Evolutionary conservation across 2,888 invertebrate species (phyloP).

Genomic region (Megastigmus dorsalis): DNA sequence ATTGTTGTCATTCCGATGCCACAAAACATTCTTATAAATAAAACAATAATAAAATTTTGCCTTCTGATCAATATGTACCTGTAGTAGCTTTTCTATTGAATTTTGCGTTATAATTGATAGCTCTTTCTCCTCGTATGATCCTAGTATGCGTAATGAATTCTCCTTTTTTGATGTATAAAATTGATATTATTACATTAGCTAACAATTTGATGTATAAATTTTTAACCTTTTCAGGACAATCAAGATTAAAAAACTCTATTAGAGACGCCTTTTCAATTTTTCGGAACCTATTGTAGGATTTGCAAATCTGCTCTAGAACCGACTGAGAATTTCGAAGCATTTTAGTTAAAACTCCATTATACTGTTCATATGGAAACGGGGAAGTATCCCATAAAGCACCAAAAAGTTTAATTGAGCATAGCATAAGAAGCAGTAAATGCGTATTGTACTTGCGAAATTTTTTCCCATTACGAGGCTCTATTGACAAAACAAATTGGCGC

Average conservation of each 20-base stretch:
- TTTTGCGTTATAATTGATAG: not conserved
- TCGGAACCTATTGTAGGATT: not conserved
- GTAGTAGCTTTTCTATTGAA: not conserved
- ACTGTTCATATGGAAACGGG: conserved; percentile 17
- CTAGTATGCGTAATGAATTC: not conserved
- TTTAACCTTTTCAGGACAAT: not conserved
- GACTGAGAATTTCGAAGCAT: not conserved
- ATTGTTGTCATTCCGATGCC: not conserved
- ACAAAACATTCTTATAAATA: conserved; percentile 1
- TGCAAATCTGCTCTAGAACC: not conserved
- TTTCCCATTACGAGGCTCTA: not conserved
- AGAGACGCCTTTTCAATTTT: not conserved
- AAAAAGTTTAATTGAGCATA: conserved; percentile 2
- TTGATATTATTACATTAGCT: not conserved
- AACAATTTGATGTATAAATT: not conserved
- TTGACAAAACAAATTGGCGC: not conserved
- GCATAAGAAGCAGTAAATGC: conserved; percentile 20
- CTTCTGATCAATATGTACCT: not conserved
- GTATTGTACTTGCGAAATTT: conserved; percentile 19
- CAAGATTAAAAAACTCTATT: not conserved
- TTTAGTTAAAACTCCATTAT: conserved; percentile 6
- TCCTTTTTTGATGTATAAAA: not conserved
- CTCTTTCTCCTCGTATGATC: not conserved
- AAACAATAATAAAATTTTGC: not conserved
- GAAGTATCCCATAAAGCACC: conserved; percentile 31